phyloP scores from a whole-genome alignment of 2,797 vertebrate species.

The Scolopax rusticola region DNA sequence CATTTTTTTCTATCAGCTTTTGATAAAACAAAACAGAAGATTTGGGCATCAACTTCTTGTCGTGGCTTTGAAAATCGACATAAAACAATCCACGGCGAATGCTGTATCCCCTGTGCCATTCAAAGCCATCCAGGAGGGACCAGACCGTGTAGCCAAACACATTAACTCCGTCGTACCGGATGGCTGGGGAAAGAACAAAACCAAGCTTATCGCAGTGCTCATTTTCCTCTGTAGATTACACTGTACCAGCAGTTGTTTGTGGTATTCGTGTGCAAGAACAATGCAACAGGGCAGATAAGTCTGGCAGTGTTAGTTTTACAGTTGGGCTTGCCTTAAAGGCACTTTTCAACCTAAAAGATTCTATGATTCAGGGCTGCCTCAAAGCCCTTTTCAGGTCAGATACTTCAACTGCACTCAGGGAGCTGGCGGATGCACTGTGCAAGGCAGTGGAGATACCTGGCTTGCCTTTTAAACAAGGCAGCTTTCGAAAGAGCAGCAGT shows the following conservation, averaged over 20 bases:
- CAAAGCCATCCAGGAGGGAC: conserved; percentile 96
- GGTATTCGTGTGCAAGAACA: neutral
- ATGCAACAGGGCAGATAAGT: neutral
- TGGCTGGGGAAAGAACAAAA: conserved; percentile 82
- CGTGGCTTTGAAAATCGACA: conserved; percentile 91
- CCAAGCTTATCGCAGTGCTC: neutral
- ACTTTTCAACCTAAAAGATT: neutral
- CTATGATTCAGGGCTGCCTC: neutral
- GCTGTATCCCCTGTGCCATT: conserved; percentile 93
- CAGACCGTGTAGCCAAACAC: conserved; percentile 96
- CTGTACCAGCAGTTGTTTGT: neutral
- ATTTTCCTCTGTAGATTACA: neutral
- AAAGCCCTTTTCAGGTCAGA: neutral
- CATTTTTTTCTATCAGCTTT: conserved; percentile 92
- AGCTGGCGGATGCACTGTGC: neutral
- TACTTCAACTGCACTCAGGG: neutral
- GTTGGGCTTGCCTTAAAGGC: neutral
- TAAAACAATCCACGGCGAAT: conserved; percentile 94
- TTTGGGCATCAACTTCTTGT: conserved; percentile 92
- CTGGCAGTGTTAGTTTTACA: neutral
- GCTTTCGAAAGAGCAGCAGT: neutral
- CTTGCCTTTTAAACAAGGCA: neutral
- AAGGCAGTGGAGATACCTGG: neutral
- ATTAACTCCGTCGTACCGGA: conserved; percentile 86
- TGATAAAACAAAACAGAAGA: conserved; percentile 95